Conservation (phyloP, 2,113 vertebrate genomes). For the Cynocephalus volans region DNA sequence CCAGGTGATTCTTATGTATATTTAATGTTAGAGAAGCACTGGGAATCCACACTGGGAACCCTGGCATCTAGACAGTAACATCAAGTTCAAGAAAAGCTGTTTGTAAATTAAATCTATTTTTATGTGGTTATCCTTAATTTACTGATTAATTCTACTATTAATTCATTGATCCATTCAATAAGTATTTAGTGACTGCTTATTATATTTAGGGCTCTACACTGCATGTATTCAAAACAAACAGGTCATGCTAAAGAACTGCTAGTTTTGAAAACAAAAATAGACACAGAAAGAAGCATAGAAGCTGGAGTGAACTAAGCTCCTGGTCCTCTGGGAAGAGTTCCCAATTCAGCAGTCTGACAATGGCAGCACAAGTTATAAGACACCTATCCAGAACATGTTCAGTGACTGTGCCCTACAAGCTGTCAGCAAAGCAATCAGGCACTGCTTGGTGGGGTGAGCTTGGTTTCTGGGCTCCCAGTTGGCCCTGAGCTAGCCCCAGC, state of each 20-base stretch:
- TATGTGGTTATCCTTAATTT: not conserved
- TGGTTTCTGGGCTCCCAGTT: not conserved
- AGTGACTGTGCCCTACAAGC: not conserved
- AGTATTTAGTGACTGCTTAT: not conserved
- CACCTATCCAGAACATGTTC: not conserved
- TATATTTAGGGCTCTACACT: not conserved
- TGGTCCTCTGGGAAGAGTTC: not conserved
- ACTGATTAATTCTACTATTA: not conserved
- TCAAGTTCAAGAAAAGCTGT: not conserved
- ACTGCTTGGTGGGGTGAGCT: not conserved
- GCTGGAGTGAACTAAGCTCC: not conserved
- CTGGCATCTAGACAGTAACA: not conserved
- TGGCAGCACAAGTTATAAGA: not conserved
- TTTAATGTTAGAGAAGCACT: not conserved
- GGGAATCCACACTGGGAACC: not conserved
- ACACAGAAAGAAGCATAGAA: not conserved
- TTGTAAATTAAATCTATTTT: conserved; percentile 49
- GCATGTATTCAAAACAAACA: not conserved
- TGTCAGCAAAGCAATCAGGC: not conserved
- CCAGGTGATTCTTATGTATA: not conserved
- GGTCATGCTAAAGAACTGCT: not conserved
- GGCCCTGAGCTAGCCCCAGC: not conserved
- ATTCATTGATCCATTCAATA: not conserved
- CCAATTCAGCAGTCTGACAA: not conserved
- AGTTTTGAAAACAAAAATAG: conserved; percentile 34